Evolutionary conservation across 2,888 invertebrate species (phyloP).

Genomic region (Agrochola litura): DNA sequence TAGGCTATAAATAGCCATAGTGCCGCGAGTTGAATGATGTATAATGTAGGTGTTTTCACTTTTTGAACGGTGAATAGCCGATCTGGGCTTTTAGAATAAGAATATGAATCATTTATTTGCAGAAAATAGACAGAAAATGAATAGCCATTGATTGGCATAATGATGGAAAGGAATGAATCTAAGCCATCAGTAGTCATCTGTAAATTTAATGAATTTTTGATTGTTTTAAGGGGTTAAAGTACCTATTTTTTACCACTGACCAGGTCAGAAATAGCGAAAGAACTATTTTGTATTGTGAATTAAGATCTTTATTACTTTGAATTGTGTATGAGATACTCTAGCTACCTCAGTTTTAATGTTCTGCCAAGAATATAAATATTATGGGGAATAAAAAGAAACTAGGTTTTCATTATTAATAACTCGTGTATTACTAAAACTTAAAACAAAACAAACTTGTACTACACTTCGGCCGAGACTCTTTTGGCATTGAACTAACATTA

Average conservation of each 20-base stretch:
- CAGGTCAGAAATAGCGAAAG: background rate
- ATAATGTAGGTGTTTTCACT: conserved; percentile 34
- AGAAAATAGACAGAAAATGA: background rate
- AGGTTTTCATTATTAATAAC: conserved; percentile 51
- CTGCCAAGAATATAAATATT: background rate
- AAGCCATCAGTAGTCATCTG: too few relatives aligned
- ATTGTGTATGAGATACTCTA: background rate
- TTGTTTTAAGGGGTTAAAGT: background rate
- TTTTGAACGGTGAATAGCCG: conserved; percentile 8
- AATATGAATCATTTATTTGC: background rate
- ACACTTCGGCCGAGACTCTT: conserved; percentile 43
- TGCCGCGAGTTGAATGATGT: background rate
- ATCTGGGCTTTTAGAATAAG: background rate
- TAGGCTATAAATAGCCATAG: conserved; percentile 24
- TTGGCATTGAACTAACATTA: conserved; percentile 52
- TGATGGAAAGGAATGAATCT: background rate
- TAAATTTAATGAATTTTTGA: too few relatives aligned
- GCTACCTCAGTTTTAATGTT: background rate
- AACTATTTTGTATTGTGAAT: background rate
- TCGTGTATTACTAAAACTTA: conserved; percentile 68
- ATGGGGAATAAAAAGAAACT: conserved; percentile 51
- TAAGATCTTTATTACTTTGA: background rate
- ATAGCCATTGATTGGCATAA: background rate
- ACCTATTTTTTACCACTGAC: too few relatives aligned
- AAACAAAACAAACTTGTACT: conserved; percentile 70